These are phyloP conservation scores for Candidula unifasciata DNA, from an alignment of 2,888 invertebrate genomes.

Conservation along the genomic window DNA sequence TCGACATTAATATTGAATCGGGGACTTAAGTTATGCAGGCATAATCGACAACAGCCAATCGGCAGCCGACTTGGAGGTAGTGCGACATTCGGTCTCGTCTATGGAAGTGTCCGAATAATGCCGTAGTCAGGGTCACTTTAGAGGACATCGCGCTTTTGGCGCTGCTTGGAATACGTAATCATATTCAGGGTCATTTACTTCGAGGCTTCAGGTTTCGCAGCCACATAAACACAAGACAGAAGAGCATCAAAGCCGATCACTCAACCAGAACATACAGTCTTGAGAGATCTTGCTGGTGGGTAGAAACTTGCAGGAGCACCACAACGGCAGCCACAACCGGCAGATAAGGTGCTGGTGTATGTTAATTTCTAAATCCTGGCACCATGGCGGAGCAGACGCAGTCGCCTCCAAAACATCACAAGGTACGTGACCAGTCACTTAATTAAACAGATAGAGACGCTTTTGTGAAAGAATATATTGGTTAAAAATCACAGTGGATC, in stretches of 20 bases:
- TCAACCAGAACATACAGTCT: not conserved
- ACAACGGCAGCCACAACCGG: not conserved
- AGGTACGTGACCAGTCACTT: constrained; percentile 43
- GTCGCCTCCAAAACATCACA: constrained; percentile 47
- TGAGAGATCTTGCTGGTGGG: not conserved
- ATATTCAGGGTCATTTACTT: not conserved
- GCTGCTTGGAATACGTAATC: constrained; percentile 11
- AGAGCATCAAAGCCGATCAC: not conserved
- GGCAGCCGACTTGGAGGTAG: not conserved
- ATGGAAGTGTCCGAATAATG: constrained; percentile 22
- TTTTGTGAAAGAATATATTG: too few relatives aligned
- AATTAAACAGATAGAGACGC: too few relatives aligned
- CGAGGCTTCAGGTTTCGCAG: not conserved
- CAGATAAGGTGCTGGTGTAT: not conserved
- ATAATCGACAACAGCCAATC: constrained; percentile 37
- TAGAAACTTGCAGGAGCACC: not conserved
- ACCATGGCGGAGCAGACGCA: constrained; percentile 44
- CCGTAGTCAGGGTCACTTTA: constrained; percentile 21
- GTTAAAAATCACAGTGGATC: too few relatives aligned
- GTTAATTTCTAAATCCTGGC: not conserved
- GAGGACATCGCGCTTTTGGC: constrained; percentile 18
- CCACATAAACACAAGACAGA: not conserved
- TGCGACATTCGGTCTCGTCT: constrained; percentile 14
- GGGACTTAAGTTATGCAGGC: constrained; percentile 43
- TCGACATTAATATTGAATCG: constrained; percentile 31